These are phyloP conservation scores for Anarrhichthys ocellatus DNA, from an alignment of 2,113 vertebrate species.

Conservation along the genomic window DNA sequence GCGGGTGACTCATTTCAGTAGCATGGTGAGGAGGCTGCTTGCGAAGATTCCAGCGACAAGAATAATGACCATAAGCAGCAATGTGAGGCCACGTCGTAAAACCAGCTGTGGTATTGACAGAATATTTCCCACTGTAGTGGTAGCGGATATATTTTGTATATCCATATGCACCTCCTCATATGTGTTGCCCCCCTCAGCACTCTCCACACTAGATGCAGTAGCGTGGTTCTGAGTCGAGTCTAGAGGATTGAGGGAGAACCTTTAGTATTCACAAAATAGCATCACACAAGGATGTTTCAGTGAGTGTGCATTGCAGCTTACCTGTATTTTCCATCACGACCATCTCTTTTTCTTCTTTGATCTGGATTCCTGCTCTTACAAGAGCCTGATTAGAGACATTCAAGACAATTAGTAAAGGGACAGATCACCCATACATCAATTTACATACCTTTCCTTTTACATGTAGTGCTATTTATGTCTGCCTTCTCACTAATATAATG, in stretches of 20 bases:
- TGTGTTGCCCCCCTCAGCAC: not conserved
- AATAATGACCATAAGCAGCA: constrained; percentile 74
- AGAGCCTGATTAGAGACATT: constrained; percentile 58
- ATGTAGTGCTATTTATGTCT: not conserved
- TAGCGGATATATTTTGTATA: constrained; percentile 10
- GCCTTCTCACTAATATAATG: not conserved
- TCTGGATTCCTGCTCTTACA: constrained; percentile 69
- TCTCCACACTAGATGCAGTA: not conserved
- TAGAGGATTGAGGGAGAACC: constrained; percentile 20
- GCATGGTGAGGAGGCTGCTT: constrained; percentile 45
- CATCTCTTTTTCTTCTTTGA: constrained; percentile 47
- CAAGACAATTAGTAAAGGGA: not conserved
- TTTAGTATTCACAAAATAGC: not conserved
- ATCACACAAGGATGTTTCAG: not conserved
- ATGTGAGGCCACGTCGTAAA: constrained; percentile 70
- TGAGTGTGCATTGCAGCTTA: not conserved
- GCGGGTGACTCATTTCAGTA: constrained; percentile 57
- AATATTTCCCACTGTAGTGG: constrained; percentile 60
- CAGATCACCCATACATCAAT: not conserved
- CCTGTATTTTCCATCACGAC: constrained; percentile 37
- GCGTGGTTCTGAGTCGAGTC: constrained; percentile 23
- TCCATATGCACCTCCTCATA: constrained; percentile 35
- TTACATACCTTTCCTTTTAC: not conserved
- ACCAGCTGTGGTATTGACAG: constrained; percentile 77
- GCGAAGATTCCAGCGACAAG: constrained; percentile 65